These are phyloP conservation scores for Lasioglossum villosulum DNA, from an alignment of 2,888 invertebrate species.

Conservation along the genomic window DNA sequence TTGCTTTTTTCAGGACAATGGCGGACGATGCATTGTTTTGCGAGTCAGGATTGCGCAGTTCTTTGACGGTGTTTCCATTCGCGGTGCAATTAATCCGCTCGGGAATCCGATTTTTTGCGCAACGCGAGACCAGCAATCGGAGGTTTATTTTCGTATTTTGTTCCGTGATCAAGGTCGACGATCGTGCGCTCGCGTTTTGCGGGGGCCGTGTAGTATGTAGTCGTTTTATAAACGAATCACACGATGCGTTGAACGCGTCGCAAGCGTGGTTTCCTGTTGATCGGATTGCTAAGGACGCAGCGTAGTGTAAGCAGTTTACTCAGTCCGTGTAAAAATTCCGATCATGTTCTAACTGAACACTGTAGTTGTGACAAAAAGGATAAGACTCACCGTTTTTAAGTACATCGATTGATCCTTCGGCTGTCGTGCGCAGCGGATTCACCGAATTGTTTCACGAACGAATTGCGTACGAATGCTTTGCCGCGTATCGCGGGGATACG, in stretches of 20 bases:
- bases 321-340: constrained; percentile 43
- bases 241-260: not conserved
- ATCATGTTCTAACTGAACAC: constrained; percentile 30
- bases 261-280: not conserved
- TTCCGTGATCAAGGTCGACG: constrained; percentile 25
- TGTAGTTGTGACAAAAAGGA: constrained; percentile 33
- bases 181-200: not conserved
- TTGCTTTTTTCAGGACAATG: constrained; percentile 17
- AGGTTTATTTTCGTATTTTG: constrained; percentile 46
- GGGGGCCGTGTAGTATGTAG: not conserved
- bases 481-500: not conserved
- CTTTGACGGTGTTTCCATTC: not conserved
- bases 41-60: not conserved
- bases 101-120: constrained; percentile 47
- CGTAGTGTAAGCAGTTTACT: constrained; percentile 45
- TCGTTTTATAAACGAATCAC: constrained; percentile 28
- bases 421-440: not conserved
- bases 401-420: constrained; percentile 50
- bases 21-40: not conserved
- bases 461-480: constrained; percentile 38
- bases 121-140: constrained; percentile 32
- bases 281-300: not conserved
- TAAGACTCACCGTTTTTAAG: constrained; percentile 48
- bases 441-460: constrained; percentile 44
- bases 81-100: constrained; percentile 28